Base-by-base conservation (phyloP, 2,113 vertebrate species). In the Turdus rufiventris region DNA sequence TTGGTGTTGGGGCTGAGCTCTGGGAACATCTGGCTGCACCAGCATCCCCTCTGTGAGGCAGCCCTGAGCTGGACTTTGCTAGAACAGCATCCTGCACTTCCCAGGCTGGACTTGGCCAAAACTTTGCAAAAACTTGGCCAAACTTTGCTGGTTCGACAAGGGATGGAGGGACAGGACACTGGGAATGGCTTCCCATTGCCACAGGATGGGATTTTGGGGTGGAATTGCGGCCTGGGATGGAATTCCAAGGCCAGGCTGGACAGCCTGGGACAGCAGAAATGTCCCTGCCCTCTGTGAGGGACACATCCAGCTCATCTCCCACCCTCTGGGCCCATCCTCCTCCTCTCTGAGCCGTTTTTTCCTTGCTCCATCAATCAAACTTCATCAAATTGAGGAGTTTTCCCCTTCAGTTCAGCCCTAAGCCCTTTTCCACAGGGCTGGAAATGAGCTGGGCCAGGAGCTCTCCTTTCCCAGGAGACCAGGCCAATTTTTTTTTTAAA, bases 11-110 rank as follows among this genome's bases (percentile, higher is more conserved):
- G 45, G 28, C 31, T 61, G 85, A 68, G 58, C 71, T 85, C 24
- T 58, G 75, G 75, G 36, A 91, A 85, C 8, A 2, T 88, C 54
- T 75, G 89, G 86, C 25, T 33, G 43, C 57, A 50, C 31, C 75
- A 67, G 51, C 67, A 47, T 15, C 68, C 54, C 48, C 78, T 53
- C 45, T 70, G 89, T 1, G 1, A 58, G 82, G 56, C 0, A 63
- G 48, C 54, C 36, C 43, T 8, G n/a, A 42, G 61, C 23, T 51
- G 74, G 51, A 20, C 71, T 54, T 9, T 29, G 84, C 70, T 75
- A 65, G 65, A 50, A 0, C 9, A 77, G 28, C 28, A 25, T 43
- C 57, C 77, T 3, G 1, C 8, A 0, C 61, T 21, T 8, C 57
- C 67, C 6, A 0, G 26, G 29, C 51, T 40, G 66, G 56, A 63